Evolutionary conservation across 2,797 vertebrate species (phyloP).

Genomic region (Channa striata): DNA sequence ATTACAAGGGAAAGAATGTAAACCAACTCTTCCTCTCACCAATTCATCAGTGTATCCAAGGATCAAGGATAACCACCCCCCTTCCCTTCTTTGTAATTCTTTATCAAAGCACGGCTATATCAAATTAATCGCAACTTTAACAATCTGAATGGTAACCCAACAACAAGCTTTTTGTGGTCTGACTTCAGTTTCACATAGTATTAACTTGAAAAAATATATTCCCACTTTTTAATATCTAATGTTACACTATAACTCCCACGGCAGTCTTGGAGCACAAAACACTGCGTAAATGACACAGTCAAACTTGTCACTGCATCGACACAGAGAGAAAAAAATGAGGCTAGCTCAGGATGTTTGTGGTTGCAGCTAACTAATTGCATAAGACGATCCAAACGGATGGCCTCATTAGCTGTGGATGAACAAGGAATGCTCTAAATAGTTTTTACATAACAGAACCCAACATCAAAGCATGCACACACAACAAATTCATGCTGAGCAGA

Average conservation of each 20-base stretch:
- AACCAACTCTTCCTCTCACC: slow-evolving; percentile 50
- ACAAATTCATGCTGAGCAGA: slow-evolving; percentile 27
- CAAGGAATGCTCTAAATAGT: slow-evolving; percentile 61
- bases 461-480: slow-evolving; percentile 44
- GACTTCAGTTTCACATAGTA: neutral
- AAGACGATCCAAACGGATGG: slow-evolving; percentile 56
- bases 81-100: neutral
- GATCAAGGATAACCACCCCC: no score
- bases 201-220: neutral
- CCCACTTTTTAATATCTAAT: neutral
- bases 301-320: slow-evolving; percentile 37
- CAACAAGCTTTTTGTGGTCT: neutral
- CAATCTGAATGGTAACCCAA: slow-evolving; percentile 39
- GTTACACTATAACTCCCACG: slow-evolving; percentile 2
- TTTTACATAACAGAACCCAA: slow-evolving; percentile 72
- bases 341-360: slow-evolving; percentile 31
- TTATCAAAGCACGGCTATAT: slow-evolving; percentile 19
- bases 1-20: slow-evolving; percentile 68
- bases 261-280: slow-evolving; percentile 2
- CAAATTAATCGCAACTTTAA: slow-evolving; percentile 8
- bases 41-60: slow-evolving; percentile 54
- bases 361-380: slow-evolving; percentile 69
- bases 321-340: slow-evolving; percentile 22
- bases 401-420: slow-evolving; percentile 76
- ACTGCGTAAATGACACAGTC: neutral